phyloP scores from a whole-genome alignment of 2,888 invertebrate genomes.

The Thysanoteuthis rhombus region DNA sequence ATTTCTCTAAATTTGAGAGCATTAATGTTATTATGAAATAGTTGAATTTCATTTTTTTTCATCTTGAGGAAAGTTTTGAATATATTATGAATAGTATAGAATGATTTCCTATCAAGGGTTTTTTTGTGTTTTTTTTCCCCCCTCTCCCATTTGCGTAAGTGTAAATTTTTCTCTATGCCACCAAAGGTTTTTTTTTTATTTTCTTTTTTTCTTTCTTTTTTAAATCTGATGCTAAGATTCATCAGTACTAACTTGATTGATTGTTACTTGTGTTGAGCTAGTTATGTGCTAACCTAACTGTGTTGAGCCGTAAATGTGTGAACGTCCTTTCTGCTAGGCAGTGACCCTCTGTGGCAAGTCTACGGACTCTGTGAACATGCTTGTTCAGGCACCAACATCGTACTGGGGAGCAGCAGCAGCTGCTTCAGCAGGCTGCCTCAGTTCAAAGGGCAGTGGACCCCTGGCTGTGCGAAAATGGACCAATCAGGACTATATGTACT shows the following conservation, averaged over 20 bases:
- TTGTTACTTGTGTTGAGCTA: background rate
- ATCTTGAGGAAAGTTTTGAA: too few species aligned
- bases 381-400: conserved; percentile 13
- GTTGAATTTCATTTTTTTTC: too few species aligned
- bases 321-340: conserved; percentile 35
- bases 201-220: too few species aligned
- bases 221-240: background rate
- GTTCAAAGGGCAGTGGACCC: conserved; percentile 35
- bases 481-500: conserved; percentile 29
- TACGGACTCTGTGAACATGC: conserved; percentile 25
- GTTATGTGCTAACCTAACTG: conserved; percentile 15
- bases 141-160: too few species aligned
- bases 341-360: conserved; percentile 33
- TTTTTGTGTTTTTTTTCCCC: too few species aligned
- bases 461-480: conserved; percentile 32
- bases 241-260: background rate
- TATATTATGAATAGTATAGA: too few species aligned
- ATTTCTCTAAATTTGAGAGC: too few species aligned
- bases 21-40: too few species aligned
- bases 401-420: conserved; percentile 29
- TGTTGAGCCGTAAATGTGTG: conserved; percentile 33
- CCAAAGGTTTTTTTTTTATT: too few species aligned
- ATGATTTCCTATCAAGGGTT: too few species aligned
- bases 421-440: conserved; percentile 29
- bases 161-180: too few species aligned